phyloP scores from a whole-genome alignment of 2,888 invertebrate genomes.

The Cryptops parisi region DNA sequence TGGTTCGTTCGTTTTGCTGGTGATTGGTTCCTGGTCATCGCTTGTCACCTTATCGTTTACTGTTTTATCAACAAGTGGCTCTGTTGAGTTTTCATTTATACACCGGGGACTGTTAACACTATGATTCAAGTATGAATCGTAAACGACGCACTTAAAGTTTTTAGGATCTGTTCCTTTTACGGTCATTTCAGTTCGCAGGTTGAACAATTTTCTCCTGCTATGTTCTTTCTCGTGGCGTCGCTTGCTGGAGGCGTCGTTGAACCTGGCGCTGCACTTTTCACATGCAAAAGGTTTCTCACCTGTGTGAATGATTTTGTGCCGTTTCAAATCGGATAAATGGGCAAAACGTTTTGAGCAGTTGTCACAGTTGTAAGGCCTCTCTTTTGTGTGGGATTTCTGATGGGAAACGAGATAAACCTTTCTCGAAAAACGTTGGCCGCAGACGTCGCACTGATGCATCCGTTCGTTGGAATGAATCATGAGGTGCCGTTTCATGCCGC shows the following conservation, averaged over 20 bases:
- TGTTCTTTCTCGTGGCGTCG: slow-evolving; percentile 19
- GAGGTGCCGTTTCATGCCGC: slow-evolving; percentile 8
- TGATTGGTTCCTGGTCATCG: not conserved
- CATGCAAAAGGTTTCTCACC: slow-evolving; percentile 20
- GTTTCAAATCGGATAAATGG: slow-evolving; percentile 16
- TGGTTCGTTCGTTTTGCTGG: not conserved
- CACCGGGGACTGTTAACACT: not conserved
- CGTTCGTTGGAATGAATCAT: slow-evolving; percentile 6
- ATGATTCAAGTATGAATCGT: not conserved
- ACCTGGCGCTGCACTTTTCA: slow-evolving; percentile 19
- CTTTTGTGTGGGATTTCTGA: slow-evolving; percentile 7
- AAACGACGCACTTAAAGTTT: too few species aligned
- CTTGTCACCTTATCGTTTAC: not conserved
- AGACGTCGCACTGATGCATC: slow-evolving; percentile 4
- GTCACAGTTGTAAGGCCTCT: slow-evolving; percentile 18
- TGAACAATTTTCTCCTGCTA: slow-evolving; percentile 15
- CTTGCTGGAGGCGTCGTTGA: slow-evolving; percentile 19
- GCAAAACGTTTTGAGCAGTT: slow-evolving; percentile 19
- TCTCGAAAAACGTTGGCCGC: slow-evolving; percentile 3
- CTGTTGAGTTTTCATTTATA: too few species aligned
- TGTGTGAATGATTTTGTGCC: slow-evolving; percentile 20
- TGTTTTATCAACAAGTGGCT: not conserved
- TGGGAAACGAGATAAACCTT: slow-evolving; percentile 8
- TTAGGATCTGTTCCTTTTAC: too few species aligned
- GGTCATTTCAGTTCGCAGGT: slow-evolving; percentile 8